Evolutionary conservation across 2,113 vertebrate genomes (phyloP), one percentile per base, ranked within the genome.

Genomic region (Syrmaticus mikado): DNA sequence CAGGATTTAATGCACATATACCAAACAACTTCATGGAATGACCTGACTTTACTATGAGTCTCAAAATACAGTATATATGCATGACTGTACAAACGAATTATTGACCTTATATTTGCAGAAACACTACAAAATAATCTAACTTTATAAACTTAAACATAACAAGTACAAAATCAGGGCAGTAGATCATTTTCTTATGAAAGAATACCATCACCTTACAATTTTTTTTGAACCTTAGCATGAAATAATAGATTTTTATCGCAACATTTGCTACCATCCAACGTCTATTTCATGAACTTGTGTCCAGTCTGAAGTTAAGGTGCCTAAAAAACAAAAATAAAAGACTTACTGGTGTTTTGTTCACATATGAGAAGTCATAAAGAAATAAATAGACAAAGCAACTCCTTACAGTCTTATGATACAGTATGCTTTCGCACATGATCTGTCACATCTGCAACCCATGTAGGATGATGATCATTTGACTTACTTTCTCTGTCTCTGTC

Each of bases 361-460:
- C 53, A 62, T 22, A 4, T 25, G 28, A 65, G 30, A 77, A 57
- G 6, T 60, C 52, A 46, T 2, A 66, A 11, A 28, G 60, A 57
- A 82, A 50, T 2, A 68, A 11, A 24, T 43, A 45, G 82, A n/a
- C 4, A 17, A 10, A 1, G 32, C 8, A 2, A 36, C 7, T 28
- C 4, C 50, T 53, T 90, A 46, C 21, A 64, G 41, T 30, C 61
- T 72, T 32, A n/a, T 43, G 38, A 8, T n/a, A 13, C 8, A 22
- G 4, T 40, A 52, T 40, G 11, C 14, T 77, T 55, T 17, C 71
- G 19, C 11, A 71, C 36, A 7, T n/a, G 7, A 17, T 58, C 27
- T 64, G 8, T 43, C 38, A 17, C 8, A 0, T 7, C 8, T 1
- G 8, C 58, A 55, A 85, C 38, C 22, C 48, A 15, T 19, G 20